Evolutionary conservation across 53 echinoderm and acorn worm genomes (phyloP).

Genomic region (Mesocentrotus franciscanus): DNA sequence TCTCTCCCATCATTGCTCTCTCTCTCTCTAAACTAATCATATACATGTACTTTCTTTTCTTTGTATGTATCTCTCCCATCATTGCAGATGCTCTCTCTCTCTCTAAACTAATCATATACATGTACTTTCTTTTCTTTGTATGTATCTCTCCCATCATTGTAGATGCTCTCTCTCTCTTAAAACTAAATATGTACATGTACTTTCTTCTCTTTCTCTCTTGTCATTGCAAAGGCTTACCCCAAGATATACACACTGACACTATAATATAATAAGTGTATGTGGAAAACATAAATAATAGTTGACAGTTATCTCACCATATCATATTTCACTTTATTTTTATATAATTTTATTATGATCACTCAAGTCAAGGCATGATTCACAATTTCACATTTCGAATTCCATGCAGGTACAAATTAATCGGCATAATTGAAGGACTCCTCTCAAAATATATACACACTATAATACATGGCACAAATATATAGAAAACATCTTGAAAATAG

Average conservation of each 20-base stretch:
- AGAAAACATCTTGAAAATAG: slow-evolving; percentile 12
- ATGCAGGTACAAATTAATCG: slow-evolving; percentile 1
- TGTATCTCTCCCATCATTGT: neutral
- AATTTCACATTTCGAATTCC: neutral
- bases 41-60: too few species aligned
- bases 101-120: too few species aligned
- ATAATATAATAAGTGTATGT: neutral
- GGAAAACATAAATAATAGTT: neutral
- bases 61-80: too few species aligned
- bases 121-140: neutral
- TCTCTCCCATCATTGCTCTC: too few species aligned
- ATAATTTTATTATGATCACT: slow-evolving; percentile 47
- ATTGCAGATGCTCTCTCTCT: too few species aligned
- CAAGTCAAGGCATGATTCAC: slow-evolving; percentile 27
- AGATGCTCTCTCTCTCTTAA: neutral
- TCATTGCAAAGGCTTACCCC: neutral
- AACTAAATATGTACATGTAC: too few species aligned
- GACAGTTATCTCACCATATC: neutral
- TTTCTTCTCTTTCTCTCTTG: neutral
- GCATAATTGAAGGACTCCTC: neutral
- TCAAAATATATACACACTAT: slow-evolving; percentile 53
- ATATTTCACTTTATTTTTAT: slow-evolving; percentile 3
- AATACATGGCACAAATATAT: slow-evolving; percentile 63
- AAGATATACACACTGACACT: neutral
- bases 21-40: too few species aligned